Evolutionary conservation across 2,888 invertebrate species (phyloP).

Genomic region (Pherbina coryleti): DNA sequence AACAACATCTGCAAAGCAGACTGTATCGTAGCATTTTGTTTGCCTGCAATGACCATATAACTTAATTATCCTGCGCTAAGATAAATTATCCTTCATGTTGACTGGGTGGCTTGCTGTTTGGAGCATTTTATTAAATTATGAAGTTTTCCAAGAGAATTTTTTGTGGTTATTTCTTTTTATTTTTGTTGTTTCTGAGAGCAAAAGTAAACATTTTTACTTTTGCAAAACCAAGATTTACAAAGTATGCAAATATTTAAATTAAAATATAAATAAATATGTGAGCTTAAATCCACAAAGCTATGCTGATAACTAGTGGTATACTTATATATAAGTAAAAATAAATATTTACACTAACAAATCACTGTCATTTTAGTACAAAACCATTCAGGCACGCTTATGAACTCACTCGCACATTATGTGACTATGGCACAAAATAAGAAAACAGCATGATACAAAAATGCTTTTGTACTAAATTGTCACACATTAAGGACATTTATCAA

Average conservation of each 20-base stretch:
- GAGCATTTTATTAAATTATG: neutral
- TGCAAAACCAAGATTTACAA: too few relatives aligned
- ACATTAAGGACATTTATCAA: constrained; percentile 27
- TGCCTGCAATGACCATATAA: neutral
- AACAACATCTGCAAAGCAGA: neutral
- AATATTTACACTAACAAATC: too few relatives aligned
- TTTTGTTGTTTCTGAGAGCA: too few relatives aligned
- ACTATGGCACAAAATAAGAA: neutral
- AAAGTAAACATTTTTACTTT: too few relatives aligned
- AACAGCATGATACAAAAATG: neutral
- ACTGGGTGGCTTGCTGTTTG: neutral
- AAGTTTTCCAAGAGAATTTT: too few relatives aligned
- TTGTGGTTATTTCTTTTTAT: too few relatives aligned
- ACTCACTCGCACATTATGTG: neutral
- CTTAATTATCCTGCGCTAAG: constrained; percentile 5
- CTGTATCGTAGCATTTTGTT: neutral
- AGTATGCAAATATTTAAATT: too few relatives aligned
- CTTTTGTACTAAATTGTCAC: constrained; percentile 4
- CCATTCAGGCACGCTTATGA: neutral
- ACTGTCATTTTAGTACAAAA: neutral
- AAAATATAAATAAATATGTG: too few relatives aligned
- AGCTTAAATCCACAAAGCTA: too few relatives aligned
- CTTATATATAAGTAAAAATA: too few relatives aligned
- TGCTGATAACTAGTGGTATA: too few relatives aligned
- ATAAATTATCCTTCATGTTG: constrained; percentile 16